A percentile compares a stretch with the other conserved stretches of the same genome.
These are phyloP conservation scores for Dione vanillae DNA, from an alignment of 2,888 invertebrate species.

Conservation along the genomic window DNA sequence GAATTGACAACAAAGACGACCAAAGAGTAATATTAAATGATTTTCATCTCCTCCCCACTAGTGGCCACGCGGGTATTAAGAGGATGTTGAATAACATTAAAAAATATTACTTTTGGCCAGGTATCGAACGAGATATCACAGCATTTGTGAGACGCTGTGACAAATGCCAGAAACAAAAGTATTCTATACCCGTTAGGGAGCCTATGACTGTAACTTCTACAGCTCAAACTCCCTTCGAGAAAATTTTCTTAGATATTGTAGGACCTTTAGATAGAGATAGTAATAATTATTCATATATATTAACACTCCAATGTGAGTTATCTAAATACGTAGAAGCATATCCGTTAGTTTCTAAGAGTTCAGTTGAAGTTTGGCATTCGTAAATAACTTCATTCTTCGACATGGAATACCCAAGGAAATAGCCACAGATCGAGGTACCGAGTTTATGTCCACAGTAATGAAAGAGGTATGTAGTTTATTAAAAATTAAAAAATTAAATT, in stretches of 20 bases:
- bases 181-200: too few species aligned
- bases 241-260: slow-evolving; percentile 47
- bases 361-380: slow-evolving; percentile 19
- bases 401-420: slow-evolving; percentile 44
- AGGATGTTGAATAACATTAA: too few species aligned
- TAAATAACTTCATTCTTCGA: slow-evolving; percentile 45
- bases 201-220: too few species aligned
- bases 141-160: slow-evolving; percentile 39
- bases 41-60: slow-evolving; percentile 45
- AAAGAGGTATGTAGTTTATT: slow-evolving; percentile 48
- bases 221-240: slow-evolving; percentile 44
- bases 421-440: slow-evolving; percentile 41
- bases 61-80: slow-evolving; percentile 45
- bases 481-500: slow-evolving; percentile 43
- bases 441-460: slow-evolving; percentile 46
- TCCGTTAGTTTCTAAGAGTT: slow-evolving; percentile 36
- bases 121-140: slow-evolving; percentile 40
- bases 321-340: too few species aligned
- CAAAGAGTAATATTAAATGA: slow-evolving; percentile 43
- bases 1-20: slow-evolving; percentile 44
- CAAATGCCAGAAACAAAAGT: slow-evolving; percentile 45
- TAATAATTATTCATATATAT: too few species aligned
- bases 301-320: too few species aligned
- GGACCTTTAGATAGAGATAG: too few species aligned
- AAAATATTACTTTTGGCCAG: too few species aligned